These are phyloP conservation scores for Gymnorhina tibicen DNA, from an alignment of 2,113 vertebrate species.

Conservation along the genomic window DNA sequence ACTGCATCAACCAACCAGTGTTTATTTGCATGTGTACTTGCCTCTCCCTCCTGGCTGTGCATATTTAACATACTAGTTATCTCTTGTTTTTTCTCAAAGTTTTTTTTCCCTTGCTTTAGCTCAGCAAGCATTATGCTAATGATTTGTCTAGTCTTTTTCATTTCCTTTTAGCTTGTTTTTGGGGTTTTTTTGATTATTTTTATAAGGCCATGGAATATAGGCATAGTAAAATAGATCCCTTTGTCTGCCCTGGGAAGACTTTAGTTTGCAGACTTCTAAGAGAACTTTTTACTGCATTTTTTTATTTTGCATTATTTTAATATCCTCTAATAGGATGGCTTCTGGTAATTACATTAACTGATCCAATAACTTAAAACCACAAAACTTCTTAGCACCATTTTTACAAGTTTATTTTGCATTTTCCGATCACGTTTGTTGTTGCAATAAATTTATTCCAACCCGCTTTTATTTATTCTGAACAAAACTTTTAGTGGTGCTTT, in stretches of 20 bases:
- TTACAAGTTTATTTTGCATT: not conserved
- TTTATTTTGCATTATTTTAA: not conserved
- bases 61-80: not conserved
- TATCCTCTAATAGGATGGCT: not conserved
- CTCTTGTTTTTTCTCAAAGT: not conserved
- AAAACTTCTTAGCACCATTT: not conserved
- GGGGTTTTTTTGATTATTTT: not conserved
- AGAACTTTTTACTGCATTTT: not conserved
- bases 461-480: not conserved
- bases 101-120: not conserved
- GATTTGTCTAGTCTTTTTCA: not conserved
- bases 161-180: not conserved
- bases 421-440: not conserved
- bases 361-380: not conserved
- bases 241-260: not conserved
- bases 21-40: not conserved
- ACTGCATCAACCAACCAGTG: not conserved
- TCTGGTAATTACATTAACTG: not conserved
- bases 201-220: not conserved
- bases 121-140: not conserved
- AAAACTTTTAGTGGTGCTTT: not conserved
- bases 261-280: not conserved
- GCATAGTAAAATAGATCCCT: not conserved
- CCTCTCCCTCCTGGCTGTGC: not conserved
- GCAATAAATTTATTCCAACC: not conserved